Conservation (phyloP, 2,113 vertebrate genomes). For the Takifugu bimaculatus region DNA sequence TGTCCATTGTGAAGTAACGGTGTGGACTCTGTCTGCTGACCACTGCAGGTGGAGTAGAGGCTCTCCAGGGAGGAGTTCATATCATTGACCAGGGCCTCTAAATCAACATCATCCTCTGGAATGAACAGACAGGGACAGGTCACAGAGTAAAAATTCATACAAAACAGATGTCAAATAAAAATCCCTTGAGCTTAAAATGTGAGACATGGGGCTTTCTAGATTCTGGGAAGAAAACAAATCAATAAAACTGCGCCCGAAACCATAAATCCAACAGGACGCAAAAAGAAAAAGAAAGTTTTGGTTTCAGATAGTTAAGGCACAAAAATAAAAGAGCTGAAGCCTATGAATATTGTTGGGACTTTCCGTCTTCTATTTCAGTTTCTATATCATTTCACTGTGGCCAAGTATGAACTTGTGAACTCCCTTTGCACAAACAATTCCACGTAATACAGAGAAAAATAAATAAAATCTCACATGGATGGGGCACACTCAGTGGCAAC, state of each 20-base stretch:
- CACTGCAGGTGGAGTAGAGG: conserved; percentile 78
- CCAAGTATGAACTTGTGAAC: conserved; percentile 45
- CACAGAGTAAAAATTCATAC: background rate
- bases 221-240: background rate
- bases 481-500: conserved; percentile 22
- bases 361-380: conserved; percentile 45
- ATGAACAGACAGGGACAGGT: conserved; percentile 5
- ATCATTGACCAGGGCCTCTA: conserved; percentile 90
- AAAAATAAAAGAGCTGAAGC: conserved; percentile 25
- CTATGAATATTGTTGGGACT: conserved; percentile 29
- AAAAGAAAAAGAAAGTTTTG: conserved; percentile 11
- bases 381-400: conserved; percentile 34
- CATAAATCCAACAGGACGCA: conserved; percentile 4
- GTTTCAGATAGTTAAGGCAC: conserved; percentile 20
- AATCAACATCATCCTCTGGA: conserved; percentile 90
- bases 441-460: conserved; percentile 10
- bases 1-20: conserved; percentile 88
- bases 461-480: background rate
- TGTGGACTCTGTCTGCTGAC: conserved; percentile 78
- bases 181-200: background rate
- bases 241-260: background rate
- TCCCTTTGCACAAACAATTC: conserved; percentile 26
- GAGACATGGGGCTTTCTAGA: no score
- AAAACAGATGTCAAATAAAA: background rate
- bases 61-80: conserved; percentile 93